Conservation (phyloP, 2,113 vertebrate species). For the Onychostoma macrolepis region DNA sequence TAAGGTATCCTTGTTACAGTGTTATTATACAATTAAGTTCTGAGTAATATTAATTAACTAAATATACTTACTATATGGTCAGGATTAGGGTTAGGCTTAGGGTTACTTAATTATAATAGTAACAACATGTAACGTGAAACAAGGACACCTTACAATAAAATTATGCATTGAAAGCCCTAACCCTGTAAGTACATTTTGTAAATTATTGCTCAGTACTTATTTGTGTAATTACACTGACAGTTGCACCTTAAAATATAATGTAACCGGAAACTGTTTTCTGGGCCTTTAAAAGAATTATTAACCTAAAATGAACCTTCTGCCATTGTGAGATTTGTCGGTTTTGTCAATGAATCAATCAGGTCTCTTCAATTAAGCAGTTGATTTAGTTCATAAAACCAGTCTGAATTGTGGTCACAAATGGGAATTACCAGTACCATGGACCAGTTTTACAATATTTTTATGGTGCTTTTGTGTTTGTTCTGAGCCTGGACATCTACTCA, state of each 20-base stretch:
- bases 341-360: not conserved
- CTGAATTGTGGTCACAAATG: not conserved
- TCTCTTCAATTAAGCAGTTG: not conserved
- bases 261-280: not conserved
- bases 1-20: no score
- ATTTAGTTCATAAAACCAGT: not conserved
- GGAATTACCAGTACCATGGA: not conserved
- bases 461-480: no score
- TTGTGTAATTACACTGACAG: not conserved
- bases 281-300: no score
- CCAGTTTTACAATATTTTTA: not conserved
- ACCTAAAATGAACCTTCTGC: no score
- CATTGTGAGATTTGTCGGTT: not conserved
- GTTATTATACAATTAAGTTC: no score
- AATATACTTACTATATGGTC: no score
- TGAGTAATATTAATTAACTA: no score
- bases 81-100: no score
- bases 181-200: not conserved
- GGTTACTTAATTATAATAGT: no score
- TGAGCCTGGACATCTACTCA: not conserved
- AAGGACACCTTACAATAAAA: no score
- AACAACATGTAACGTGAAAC: no score
- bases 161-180: not conserved
- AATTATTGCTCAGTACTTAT: slow-evolving; percentile 43
- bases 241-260: not conserved